Percentiles rank a stretch among this genome's conserved stretches.
phyloP scores from a whole-genome alignment of 2,113 vertebrate genomes.

The Indri indri region DNA sequence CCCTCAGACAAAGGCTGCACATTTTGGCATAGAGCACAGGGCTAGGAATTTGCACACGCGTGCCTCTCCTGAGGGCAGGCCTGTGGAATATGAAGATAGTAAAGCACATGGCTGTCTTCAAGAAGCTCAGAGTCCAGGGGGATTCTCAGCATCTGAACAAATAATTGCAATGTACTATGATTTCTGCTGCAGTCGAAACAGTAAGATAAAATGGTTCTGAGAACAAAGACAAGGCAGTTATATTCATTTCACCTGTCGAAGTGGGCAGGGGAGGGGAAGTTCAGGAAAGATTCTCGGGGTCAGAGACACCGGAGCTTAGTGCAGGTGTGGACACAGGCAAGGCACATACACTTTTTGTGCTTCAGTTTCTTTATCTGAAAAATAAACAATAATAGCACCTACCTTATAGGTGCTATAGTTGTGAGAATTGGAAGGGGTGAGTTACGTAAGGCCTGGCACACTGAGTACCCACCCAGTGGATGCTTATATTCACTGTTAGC shows the following conservation, averaged over 20 bases:
- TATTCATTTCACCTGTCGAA: neutral
- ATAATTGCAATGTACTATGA: neutral
- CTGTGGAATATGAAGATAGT: neutral
- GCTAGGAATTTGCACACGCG: neutral
- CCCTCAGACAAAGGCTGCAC: neutral
- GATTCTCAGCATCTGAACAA: neutral
- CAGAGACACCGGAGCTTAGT: neutral
- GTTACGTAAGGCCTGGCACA: too few species aligned
- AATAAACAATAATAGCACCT: neutral
- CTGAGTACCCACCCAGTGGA: too few species aligned
- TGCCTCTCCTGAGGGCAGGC: neutral
- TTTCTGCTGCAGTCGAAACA: neutral
- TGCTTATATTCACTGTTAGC: neutral
- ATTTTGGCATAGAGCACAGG: neutral
- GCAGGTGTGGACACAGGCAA: neutral
- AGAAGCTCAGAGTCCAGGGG: too few species aligned
- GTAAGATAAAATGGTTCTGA: neutral
- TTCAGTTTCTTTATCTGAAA: neutral
- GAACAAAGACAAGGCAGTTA: neutral
- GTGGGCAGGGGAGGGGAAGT: fast-evolving
- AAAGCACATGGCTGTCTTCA: neutral
- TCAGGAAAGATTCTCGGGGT: neutral
- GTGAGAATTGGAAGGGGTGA: neutral
- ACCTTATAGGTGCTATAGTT: neutral
- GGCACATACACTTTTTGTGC: neutral